Evolutionary conservation across 2,797 vertebrate genomes (phyloP).

Genomic region (Myripristis jacobus): DNA sequence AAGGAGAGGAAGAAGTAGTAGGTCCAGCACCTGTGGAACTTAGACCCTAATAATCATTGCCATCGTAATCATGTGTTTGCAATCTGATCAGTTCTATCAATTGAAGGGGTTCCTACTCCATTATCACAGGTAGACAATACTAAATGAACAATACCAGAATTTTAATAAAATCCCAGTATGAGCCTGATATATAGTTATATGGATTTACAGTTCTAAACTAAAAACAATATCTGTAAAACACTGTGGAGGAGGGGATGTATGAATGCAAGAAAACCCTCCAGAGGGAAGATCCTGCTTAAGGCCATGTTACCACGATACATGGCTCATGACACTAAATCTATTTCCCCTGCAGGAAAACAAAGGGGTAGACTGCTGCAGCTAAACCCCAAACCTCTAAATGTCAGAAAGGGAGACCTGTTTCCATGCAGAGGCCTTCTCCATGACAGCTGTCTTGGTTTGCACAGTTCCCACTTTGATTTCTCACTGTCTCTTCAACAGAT

Average conservation of each 20-base stretch:
- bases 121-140: no score
- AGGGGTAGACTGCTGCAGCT: constrained; percentile 29
- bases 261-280: constrained; percentile 3
- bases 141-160: no score
- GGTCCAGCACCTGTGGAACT: no score
- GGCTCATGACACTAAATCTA: constrained; percentile 39
- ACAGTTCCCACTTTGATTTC: constrained; percentile 46
- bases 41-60: no score
- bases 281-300: constrained; percentile 38
- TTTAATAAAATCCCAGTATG: no score
- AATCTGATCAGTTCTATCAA: no score
- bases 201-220: background rate
- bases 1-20: no score
- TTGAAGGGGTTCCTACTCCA: no score
- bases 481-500: constrained; percentile 36
- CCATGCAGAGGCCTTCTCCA: constrained; percentile 44
- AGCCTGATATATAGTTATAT: background rate
- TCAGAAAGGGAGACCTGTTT: constrained; percentile 47
- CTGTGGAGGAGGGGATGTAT: background rate
- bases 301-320: constrained; percentile 48
- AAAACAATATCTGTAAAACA: constrained; percentile 2
- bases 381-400: constrained; percentile 41
- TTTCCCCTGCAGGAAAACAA: constrained; percentile 25
- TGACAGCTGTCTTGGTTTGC: constrained; percentile 45
- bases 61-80: no score